Base-by-base conservation (phyloP, 2,888 invertebrate species). In the Drosophila hamatofila region DNA sequence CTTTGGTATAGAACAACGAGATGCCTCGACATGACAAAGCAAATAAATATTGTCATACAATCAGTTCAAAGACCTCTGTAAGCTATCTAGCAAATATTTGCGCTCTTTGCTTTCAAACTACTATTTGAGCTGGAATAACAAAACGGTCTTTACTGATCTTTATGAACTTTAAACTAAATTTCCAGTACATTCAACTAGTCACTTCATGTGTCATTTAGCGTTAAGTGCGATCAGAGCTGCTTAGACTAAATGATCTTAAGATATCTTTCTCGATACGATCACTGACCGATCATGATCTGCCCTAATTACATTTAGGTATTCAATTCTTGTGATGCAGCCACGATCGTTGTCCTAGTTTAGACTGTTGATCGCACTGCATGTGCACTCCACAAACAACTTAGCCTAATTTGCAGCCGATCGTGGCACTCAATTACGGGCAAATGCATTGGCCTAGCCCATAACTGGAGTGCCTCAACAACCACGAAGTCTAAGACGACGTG, bases 371-470 rank as follows among this genome's bases (percentile, higher is more conserved):
- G 12, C 52, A 41, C 12, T 30, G 59, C 61, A 44, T 58, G 8
- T 3, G n/a, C n/a, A 54, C 25, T 27, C 25, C 54, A 18, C 39
- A 27, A 27, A 41, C 27, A 41, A 18, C 35, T 63, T 65, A 44
- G 64, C 49, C 64, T 21, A 65, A 33, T 65, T 61, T 30, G 14
- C 0, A 35, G 51, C 33, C 33, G 51, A 71, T 74, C 59, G 54
- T 42, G 39, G 42, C 62, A 56, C 62, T 52, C 56, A 76, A 76
- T 59, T 59, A 58, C 39, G 55, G 41, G 35, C 18, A 59, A 49
- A 59, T 60, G 59, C 57, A 55, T 44, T 42, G 75, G 75, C 59
- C 79, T 52, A 52, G 79, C 75, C 75, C 75, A 63, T 52, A 63
- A 41, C n/a, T 57, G 73, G 57, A 57, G 73, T 71, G 41, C 71